Percentiles rank a stretch among this genome's conserved stretches.
phyloP scores from a whole-genome alignment of 2,113 vertebrate species.

The Antigone vipio region DNA sequence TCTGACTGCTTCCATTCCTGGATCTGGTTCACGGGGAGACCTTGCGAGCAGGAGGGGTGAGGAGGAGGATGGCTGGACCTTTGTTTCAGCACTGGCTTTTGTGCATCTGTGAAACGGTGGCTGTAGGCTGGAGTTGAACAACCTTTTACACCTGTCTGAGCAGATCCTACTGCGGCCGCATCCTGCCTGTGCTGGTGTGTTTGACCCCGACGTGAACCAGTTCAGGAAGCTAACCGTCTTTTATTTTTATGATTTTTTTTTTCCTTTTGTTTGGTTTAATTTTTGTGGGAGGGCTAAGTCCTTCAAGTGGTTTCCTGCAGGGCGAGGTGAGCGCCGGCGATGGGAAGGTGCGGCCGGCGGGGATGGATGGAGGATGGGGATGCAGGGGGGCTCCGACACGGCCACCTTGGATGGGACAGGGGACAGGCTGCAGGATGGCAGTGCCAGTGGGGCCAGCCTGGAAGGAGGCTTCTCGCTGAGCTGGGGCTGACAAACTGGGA shows the following conservation, averaged over 20 bases:
- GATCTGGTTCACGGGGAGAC: not conserved
- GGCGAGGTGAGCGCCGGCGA: fast-evolving
- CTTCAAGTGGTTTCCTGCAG: not conserved
- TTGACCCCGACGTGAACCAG: not conserved
- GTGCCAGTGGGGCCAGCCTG: not conserved
- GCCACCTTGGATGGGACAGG: no score
- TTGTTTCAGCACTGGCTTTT: not conserved
- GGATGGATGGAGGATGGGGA: not conserved
- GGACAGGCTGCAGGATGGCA: not conserved
- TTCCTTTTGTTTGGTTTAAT: not conserved
- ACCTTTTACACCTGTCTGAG: not conserved
- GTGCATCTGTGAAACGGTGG: not conserved
- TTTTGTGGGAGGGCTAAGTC: not conserved
- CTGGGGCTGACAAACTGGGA: not conserved
- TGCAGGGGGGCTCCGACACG: fast-evolving
- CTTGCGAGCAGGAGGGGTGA: not conserved
- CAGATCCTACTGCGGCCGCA: not conserved
- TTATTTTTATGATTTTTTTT: not conserved
- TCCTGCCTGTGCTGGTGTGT: not conserved
- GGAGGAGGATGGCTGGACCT: not conserved
- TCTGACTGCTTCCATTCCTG: not conserved
- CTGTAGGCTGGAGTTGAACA: not conserved
- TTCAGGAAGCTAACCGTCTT: not conserved
- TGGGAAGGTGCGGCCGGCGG: not conserved
- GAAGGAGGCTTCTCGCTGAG: not conserved